Evolutionary conservation across 1,140 invertebrate species (phyloP), one percentile per base, ranked within the genome.

Genomic region (Scaptomyza hsui): DNA sequence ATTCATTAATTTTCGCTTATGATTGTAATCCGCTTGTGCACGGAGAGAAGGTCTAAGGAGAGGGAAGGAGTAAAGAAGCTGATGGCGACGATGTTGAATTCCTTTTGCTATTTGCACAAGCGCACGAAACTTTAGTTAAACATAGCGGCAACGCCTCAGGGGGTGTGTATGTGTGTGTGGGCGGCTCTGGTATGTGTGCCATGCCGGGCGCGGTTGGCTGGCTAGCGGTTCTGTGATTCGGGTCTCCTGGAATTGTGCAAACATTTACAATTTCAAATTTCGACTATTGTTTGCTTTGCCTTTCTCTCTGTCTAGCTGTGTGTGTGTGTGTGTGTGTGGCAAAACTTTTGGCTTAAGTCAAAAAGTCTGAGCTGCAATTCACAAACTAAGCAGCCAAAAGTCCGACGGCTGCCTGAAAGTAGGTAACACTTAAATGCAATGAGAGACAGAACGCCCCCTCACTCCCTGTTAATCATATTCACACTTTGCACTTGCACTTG

Each of bases 261-360:
- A 82, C 79, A 82, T 81, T 81, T 81, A 76, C 78, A 81, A 74
- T 82, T 82, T 78, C 74, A 82, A 78, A 82, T 82, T 82, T 82
- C 57, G 45, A 77, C 74, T 77, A 75, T 77, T 82, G 70, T 82
- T 82, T 82, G 67, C 61, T 75, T 78, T 71, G 26, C 35, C 37
- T 44, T 32, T 37, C 10, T 12, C 19, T 12, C 44, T 12, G 26
- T 29, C 4, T 12, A 9, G 1, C 19, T 13, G 4, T 29, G 21
- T 2, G 24, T 0, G 24, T 29, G 21, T 2, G 24, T 0, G 24
- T 44, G 13, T 61, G 48, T 55, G 35, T 21, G 52, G 24, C 5
- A 21, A 44, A 71, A 70, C 32, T 74, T 70, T 71, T 70, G 59
- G 53, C 63, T 63, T 13, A 74, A 71, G 72, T 74, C 72, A 26